These are phyloP conservation scores for Rhinolophus ferrumequinum DNA, from an alignment of 2,113 vertebrate species.

Conservation along the genomic window DNA sequence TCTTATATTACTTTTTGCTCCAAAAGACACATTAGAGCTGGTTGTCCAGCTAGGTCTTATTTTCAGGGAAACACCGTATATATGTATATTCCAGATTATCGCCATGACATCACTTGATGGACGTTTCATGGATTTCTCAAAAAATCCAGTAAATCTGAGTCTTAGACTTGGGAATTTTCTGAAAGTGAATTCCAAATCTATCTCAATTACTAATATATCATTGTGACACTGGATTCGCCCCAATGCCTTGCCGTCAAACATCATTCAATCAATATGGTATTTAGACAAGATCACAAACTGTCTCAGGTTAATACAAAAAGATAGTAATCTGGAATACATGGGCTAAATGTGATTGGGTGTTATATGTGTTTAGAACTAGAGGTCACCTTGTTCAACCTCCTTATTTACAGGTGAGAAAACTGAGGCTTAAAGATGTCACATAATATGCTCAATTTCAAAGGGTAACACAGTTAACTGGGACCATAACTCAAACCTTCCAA, in stretches of 20 bases:
- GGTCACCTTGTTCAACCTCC: background rate
- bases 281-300: background rate
- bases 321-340: background rate
- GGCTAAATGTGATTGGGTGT: background rate
- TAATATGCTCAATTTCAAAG: background rate
- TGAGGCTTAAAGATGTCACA: background rate
- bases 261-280: background rate
- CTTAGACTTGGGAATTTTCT: background rate
- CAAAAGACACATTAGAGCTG: too few relatives aligned
- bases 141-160: background rate
- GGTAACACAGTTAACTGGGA: background rate
- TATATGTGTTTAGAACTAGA: background rate
- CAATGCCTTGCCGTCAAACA: background rate
- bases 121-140: background rate
- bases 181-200: background rate
- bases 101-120: background rate
- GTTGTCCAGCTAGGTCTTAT: too few relatives aligned
- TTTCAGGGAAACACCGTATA: too few relatives aligned
- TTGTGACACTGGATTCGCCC: background rate
- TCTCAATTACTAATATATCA: background rate
- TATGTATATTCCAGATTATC: background rate
- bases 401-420: background rate
- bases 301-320: background rate
- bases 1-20: too few relatives aligned
- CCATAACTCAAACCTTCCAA: background rate